These are phyloP conservation scores for Beroe ovata DNA, from an alignment of 37 sponge, comb jelly and placozoan genomes.

Conservation along the genomic window DNA sequence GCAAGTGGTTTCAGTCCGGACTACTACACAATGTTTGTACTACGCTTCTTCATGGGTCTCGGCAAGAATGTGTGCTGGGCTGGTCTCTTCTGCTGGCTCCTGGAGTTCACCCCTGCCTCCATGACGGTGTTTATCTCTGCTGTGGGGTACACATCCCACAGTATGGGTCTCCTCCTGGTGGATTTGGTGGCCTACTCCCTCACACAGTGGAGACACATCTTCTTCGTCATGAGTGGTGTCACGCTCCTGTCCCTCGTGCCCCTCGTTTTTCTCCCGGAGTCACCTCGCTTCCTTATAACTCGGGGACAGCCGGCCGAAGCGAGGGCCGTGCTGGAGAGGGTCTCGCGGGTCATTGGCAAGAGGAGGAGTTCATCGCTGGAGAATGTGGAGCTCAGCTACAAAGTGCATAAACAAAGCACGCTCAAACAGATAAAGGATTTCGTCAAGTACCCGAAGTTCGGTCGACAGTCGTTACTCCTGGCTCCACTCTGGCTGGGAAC, in stretches of 20 bases:
- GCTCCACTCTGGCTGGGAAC: not conserved
- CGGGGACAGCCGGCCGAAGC: not conserved
- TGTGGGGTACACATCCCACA: not conserved
- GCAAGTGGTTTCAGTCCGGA: not conserved
- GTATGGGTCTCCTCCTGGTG: conserved; percentile 1
- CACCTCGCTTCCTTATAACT: not conserved
- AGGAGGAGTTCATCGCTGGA: not conserved
- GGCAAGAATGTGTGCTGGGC: conserved; percentile 41
- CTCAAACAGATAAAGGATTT: conserved; percentile 14
- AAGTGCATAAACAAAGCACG: not conserved
- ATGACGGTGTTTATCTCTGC: not conserved
- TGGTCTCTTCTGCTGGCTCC: conserved; percentile 10
- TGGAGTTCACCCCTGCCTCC: conserved; percentile 15
- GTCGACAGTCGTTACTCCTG: not conserved
- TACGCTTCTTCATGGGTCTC: conserved; percentile 7
- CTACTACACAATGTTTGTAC: not conserved
- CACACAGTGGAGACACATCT: conserved; percentile 27
- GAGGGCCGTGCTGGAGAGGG: not conserved
- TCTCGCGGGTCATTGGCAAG: not conserved
- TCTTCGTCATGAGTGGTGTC: not conserved
- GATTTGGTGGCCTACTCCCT: not conserved
- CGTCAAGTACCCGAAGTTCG: conserved; percentile 14
- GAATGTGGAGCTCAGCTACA: not conserved
- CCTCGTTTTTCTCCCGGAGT: not conserved
- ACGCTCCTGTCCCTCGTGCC: not conserved